Base-by-base conservation (phyloP, 2,888 invertebrate species). In the Drosophila setosimentum region DNA sequence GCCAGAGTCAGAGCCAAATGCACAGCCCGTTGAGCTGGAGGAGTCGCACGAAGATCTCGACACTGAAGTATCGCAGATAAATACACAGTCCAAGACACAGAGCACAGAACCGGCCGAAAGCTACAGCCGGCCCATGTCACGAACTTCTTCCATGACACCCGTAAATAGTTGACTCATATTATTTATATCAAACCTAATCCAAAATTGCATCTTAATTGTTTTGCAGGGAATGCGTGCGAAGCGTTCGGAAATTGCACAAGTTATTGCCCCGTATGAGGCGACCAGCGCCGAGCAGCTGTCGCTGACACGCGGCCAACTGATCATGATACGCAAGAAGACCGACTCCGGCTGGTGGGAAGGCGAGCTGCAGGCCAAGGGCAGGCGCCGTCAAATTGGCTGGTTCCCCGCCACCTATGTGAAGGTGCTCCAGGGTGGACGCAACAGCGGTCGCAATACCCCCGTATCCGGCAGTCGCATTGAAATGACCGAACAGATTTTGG, bases 291-390 rank as follows among this genome's bases (percentile, higher is more conserved):
- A 99, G 90, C 99, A 99, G 92, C 94, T 99, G 48, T 96, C 97
- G 21, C 94, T 99, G 37, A 95, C 96, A 81, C 96, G 97, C 69
- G 99, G 99, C 0, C 99, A 99, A 90, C 94, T 99, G 66, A 96
- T 99, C 67, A 97, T 98, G 94, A 97, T 99, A n/a, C 95, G 98
- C 29, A 99, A 99, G 94, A 99, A 99, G 92, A 98, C 98, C 0
- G 97, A 97, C 85, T 97, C 97, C 55, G 99, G 99, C 27, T 99
- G 99, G 99, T 99, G 99, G 99, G 99, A 99, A 94, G 99, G 99
- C 1, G 99, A 99, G 93, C 93, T 99, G 50, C 99, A 99, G 94
- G 98, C 96, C 3, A 96, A 96, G 91, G 98, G 99, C 1, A 95
- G 97, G 86, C 97, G 97, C 92, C 94, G 97, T 40, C 98, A 98